phyloP scores from a whole-genome alignment of 64 coral and sea anemone genomes.

The Dendronephthya gigantea region DNA sequence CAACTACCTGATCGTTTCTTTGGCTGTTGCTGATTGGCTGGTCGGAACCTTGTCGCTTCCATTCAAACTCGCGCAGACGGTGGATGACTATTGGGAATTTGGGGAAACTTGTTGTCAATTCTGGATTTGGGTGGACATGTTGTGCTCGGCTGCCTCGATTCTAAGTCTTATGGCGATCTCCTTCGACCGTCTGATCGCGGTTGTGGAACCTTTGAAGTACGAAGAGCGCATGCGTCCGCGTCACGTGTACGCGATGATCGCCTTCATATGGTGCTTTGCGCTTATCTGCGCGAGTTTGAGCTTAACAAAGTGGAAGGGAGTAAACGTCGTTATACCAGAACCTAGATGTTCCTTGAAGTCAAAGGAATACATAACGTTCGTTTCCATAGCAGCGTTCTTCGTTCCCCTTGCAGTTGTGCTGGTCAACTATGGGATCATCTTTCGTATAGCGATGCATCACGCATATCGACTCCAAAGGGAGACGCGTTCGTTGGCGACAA shows the following conservation, averaged over 20 bases:
- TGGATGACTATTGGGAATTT: slow-evolving; percentile 45
- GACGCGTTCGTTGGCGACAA: slow-evolving; percentile 59
- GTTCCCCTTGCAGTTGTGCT: slow-evolving; percentile 58
- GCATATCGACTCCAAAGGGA: slow-evolving; percentile 65
- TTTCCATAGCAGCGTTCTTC: slow-evolving; percentile 58
- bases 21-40: slow-evolving; percentile 71
- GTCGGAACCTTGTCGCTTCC: slow-evolving; percentile 62
- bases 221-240: slow-evolving; percentile 63
- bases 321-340: slow-evolving; percentile 19
- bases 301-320: slow-evolving; percentile 61
- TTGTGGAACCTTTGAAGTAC: slow-evolving; percentile 68
- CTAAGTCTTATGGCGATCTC: slow-evolving; percentile 68
- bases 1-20: slow-evolving; percentile 74
- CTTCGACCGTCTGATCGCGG: slow-evolving; percentile 70
- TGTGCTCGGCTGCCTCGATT: slow-evolving; percentile 70
- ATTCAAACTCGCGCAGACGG: slow-evolving; percentile 64
- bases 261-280: slow-evolving; percentile 59
- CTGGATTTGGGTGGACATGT: slow-evolving; percentile 94
- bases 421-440: slow-evolving; percentile 61
- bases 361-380: slow-evolving; percentile 71
- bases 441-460: slow-evolving; percentile 75
- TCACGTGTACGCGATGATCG: slow-evolving; percentile 51
- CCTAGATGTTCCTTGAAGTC: slow-evolving; percentile 61
- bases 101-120: slow-evolving; percentile 60
- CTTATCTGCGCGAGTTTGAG: slow-evolving; percentile 43